Conservation (phyloP, 1,140 invertebrate genomes). For the Drosophila watanabei region DNA sequence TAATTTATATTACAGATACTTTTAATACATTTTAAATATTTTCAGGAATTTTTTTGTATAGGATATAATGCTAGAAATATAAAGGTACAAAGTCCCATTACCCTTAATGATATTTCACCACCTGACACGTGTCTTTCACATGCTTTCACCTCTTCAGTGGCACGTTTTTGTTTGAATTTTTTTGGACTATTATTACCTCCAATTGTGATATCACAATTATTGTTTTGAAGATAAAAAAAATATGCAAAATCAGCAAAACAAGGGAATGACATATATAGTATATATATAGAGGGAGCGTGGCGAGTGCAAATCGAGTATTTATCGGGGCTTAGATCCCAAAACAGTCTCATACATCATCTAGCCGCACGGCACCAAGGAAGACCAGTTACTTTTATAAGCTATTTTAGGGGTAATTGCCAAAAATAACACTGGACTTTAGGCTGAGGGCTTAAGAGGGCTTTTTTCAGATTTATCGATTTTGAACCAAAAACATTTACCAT, state of each 20-base stretch:
- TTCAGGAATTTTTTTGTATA: too few species aligned
- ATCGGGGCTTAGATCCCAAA: conserved; percentile 27
- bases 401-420: conserved; percentile 36
- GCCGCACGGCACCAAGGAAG: conserved; percentile 42
- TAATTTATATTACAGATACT: not conserved
- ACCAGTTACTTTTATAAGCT: conserved; percentile 1
- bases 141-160: conserved; percentile 14
- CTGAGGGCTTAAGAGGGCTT: conserved; percentile 27
- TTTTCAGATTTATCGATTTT: too few species aligned
- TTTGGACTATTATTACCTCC: conserved; percentile 14
- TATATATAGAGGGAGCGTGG: not conserved
- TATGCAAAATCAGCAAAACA: conserved; percentile 47
- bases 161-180: conserved; percentile 55
- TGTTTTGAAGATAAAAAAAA: conserved; percentile 26
- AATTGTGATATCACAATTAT: conserved; percentile 31
- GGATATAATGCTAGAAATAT: not conserved
- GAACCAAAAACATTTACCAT: too few species aligned
- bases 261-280: conserved; percentile 4
- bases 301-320: conserved; percentile 43
- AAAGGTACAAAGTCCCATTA: not conserved
- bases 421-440: conserved; percentile 39
- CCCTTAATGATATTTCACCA: conserved; percentile 23
- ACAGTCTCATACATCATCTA: conserved; percentile 38
- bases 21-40: not conserved
- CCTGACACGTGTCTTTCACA: conserved; percentile 37